A percentile compares a stretch with the other conserved stretches of the same genome.
Conservation (phyloP, 2,888 invertebrate species). For the Mycalesis mineus region DNA sequence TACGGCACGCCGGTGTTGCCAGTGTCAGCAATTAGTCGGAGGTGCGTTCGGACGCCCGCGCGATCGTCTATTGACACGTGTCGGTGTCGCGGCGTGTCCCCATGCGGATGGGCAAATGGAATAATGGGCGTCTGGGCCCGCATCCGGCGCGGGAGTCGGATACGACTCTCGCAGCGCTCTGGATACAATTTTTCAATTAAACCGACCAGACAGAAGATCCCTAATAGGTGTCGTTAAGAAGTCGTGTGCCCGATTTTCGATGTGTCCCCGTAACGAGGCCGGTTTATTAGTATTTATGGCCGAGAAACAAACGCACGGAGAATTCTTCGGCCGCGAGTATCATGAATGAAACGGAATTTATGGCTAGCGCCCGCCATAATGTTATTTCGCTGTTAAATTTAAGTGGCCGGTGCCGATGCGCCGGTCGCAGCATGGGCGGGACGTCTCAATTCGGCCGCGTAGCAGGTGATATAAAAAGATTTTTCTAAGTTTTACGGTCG, state of each 20-base stretch:
- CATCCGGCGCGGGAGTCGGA: slow-evolving; percentile 75
- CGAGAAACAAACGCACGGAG: slow-evolving; percentile 63
- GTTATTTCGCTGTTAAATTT: slow-evolving; percentile 49
- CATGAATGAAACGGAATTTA: slow-evolving; percentile 73
- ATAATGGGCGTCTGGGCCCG: slow-evolving; percentile 78
- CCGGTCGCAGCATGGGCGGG: slow-evolving; percentile 25
- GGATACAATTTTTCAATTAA: slow-evolving; percentile 79
- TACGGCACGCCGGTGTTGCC: slow-evolving; percentile 49
- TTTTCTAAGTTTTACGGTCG: slow-evolving; percentile 73
- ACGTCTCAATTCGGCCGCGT: slow-evolving; percentile 49
- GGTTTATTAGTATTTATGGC: slow-evolving; percentile 76
- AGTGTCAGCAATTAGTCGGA: slow-evolving; percentile 43
- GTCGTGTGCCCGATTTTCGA: slow-evolving; percentile 78
- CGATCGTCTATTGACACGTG: slow-evolving; percentile 70
- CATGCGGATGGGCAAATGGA: slow-evolving; percentile 77
- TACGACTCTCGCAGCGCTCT: slow-evolving; percentile 74
- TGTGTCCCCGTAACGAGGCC: slow-evolving; percentile 73
- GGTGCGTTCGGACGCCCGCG: slow-evolving; percentile 36
- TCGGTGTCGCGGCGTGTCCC: slow-evolving; percentile 55
- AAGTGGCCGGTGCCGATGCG: slow-evolving; percentile 38
- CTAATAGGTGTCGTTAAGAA: slow-evolving; percentile 78
- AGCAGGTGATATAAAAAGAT: slow-evolving; percentile 56
- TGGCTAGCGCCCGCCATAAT: slow-evolving; percentile 62
- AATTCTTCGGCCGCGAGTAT: slow-evolving; percentile 52
- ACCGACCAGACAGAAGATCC: slow-evolving; percentile 76